Percentiles rank a stretch among this genome's conserved stretches.
Conservation (phyloP, 2,797 vertebrate species). For the Chelmon rostratus region DNA sequence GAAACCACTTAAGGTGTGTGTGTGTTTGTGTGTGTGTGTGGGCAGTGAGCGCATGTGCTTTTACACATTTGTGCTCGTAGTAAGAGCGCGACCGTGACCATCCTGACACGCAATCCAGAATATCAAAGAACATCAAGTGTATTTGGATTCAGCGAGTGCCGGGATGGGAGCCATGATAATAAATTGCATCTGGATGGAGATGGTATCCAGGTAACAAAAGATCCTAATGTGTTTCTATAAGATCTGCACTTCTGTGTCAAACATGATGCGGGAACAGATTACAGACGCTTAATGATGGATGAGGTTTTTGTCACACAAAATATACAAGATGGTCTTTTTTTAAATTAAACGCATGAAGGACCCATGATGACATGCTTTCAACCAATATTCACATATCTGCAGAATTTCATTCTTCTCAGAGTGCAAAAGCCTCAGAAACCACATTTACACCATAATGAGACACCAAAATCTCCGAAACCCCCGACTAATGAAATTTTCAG, state of each 20-base stretch:
- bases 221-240: slow-evolving; percentile 68
- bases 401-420: slow-evolving; percentile 5
- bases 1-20: slow-evolving; percentile 65
- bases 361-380: neutral
- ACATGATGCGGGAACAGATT: slow-evolving; percentile 31
- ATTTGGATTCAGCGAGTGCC: slow-evolving; percentile 73
- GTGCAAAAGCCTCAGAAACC: slow-evolving; percentile 23
- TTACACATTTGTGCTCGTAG: slow-evolving; percentile 37
- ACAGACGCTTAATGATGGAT: slow-evolving; percentile 29
- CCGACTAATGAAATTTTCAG: slow-evolving; percentile 47
- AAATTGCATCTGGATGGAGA: slow-evolving; percentile 64
- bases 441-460: slow-evolving; percentile 33
- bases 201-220: slow-evolving; percentile 81
- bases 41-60: slow-evolving; percentile 48
- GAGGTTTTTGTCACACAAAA: slow-evolving; percentile 13
- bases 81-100: slow-evolving; percentile 60
- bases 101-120: slow-evolving; percentile 43
- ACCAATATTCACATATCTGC: neutral
- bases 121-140: slow-evolving; percentile 68
- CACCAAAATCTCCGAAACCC: slow-evolving; percentile 34
- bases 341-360: neutral
- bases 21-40: slow-evolving; percentile 22
- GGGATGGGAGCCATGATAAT: slow-evolving; percentile 62
- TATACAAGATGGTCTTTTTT: neutral
- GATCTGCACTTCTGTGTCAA: slow-evolving; percentile 37